Evolutionary conservation across 1,140 invertebrate species (phyloP).

Genomic region (Bathynomus jamesi): DNA sequence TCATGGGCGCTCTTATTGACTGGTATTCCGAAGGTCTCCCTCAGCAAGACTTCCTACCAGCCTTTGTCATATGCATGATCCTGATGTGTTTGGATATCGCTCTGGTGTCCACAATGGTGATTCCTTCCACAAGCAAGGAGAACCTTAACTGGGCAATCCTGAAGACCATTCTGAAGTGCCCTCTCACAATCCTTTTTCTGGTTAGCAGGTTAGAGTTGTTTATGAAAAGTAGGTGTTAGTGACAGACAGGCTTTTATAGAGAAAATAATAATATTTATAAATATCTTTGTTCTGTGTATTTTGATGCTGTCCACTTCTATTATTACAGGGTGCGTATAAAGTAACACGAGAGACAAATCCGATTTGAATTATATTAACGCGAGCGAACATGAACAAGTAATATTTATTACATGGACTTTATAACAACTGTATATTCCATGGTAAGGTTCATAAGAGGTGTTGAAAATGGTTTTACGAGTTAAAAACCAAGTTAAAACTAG

Average conservation of each 20-base stretch:
- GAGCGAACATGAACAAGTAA: too few species aligned
- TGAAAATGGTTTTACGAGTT: too few species aligned
- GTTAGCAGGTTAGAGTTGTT: conserved; percentile 54
- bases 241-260: neutral
- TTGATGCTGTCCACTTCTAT: too few species aligned
- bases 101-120: conserved; percentile 12
- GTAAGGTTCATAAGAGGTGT: too few species aligned
- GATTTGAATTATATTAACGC: too few species aligned
- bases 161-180: conserved; percentile 52
- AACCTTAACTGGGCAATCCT: conserved; percentile 44
- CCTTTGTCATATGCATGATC: conserved; percentile 63
- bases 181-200: conserved; percentile 59
- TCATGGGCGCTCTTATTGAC: conserved; percentile 17
- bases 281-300: neutral
- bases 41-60: conserved; percentile 62
- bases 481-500: too few species aligned
- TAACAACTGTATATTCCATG: too few species aligned
- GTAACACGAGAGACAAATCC: too few species aligned
- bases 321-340: too few species aligned
- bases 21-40: conserved; percentile 11
- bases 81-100: conserved; percentile 46
- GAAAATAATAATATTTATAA: neutral
- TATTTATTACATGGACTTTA: too few species aligned
- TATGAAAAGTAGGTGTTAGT: neutral
- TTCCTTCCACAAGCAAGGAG: conserved; percentile 28